Evolutionary conservation across 2,797 vertebrate genomes (phyloP), one percentile per base, ranked within the genome.

Genomic region (Micropoecilia bifurca): DNA sequence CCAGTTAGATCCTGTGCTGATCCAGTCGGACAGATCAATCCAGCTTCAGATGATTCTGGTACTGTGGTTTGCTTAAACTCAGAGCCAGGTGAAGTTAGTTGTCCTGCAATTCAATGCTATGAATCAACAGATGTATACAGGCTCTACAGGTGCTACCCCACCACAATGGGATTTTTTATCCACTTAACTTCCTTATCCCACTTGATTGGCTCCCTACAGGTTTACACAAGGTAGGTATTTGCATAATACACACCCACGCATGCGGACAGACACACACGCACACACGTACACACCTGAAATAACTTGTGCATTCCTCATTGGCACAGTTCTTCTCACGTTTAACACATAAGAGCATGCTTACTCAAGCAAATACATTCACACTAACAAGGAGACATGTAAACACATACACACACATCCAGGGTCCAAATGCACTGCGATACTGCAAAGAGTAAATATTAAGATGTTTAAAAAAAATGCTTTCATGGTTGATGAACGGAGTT

Each of bases 101-200:
- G 66, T 86, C 71, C 72, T 45, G 50, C 73, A 80, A 78, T 36
- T 16, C 16, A 81, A 79, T 69, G 68, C 68, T 89, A 77, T 84
- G 63, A 88, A 87, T 87, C 36, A 85, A 84, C 84, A 88, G 61
- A 84, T 83, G 78, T 71, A 78, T 83, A 76, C 76, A 89, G 71
- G 75, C 83, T 85, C 76, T 85, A 66, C 82, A 89, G 89, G 90
- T 94, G 87, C 85, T 92, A 83, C 84, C 87, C 88, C 83, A 87
- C 85, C 77, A 91, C 93, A 95, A 90, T 93, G 78, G 83, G 59
- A 87, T 83, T 95, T 95, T 95, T 94, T 93, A 94, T 92, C 20
- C 83, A 79, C 71, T 68, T 55, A 83, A 92, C 93, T 96, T 95
- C 95, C 95, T 96, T 85, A 89, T 95, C 43, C 83, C 5, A 9